Evolutionary conservation across 2,797 vertebrate species (phyloP).

Genomic region (Sandelia bainsii): DNA sequence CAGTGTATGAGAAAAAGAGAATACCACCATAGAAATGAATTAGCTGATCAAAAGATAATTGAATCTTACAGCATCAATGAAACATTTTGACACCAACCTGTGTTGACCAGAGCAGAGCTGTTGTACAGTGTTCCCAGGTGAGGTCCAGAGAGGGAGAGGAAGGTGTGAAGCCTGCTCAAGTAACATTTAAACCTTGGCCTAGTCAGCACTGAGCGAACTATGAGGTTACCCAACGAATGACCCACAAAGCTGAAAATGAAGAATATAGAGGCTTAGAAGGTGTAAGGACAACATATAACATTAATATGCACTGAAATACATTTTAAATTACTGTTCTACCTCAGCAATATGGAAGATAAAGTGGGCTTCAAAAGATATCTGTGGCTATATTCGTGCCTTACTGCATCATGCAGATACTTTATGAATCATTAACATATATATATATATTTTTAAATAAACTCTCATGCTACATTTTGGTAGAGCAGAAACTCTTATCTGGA

Average conservation of each 20-base stretch:
- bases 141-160: slow-evolving; percentile 97
- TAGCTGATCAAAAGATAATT: neutral
- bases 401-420: neutral
- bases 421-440: neutral
- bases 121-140: slow-evolving; percentile 98
- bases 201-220: slow-evolving; percentile 97
- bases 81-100: slow-evolving; percentile 83
- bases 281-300: neutral
- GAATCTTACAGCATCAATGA: neutral
- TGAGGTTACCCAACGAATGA: slow-evolving; percentile 98
- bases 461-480: neutral
- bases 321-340: neutral
- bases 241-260: slow-evolving; percentile 92
- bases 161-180: slow-evolving; percentile 95
- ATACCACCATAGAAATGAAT: neutral
- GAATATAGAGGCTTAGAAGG: neutral
- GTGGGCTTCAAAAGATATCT: neutral
- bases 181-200: slow-evolving; percentile 97
- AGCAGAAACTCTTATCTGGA: too few relatives aligned
- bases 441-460: neutral
- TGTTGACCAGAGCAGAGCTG: slow-evolving; percentile 98
- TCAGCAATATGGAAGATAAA: neutral
- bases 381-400: neutral
- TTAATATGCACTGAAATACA: neutral
- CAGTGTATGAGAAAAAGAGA: neutral